A percentile compares a stretch with the other conserved stretches of the same genome.
These are phyloP conservation scores for Scolanthus callimorphus DNA, from an alignment of 92 coral and sea anemone genomes.

Conservation along the genomic window DNA sequence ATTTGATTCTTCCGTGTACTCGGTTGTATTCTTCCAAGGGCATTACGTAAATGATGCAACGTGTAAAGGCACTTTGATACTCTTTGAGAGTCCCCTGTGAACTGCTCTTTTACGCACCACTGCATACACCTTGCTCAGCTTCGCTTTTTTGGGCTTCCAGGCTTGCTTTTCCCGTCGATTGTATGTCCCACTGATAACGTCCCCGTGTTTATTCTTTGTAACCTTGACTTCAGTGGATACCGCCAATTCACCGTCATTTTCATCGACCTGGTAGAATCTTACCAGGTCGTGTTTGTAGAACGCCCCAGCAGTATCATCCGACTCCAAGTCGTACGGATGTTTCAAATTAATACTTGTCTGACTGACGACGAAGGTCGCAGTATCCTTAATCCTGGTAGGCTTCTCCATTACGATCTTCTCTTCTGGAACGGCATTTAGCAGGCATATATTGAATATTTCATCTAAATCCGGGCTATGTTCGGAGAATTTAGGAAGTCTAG, in stretches of 20 bases:
- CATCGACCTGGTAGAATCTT: too few relatives aligned
- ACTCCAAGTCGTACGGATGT: constrained; percentile 33
- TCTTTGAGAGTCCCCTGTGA: constrained; percentile 9
- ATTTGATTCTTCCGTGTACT: too few relatives aligned
- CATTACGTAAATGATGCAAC: too few relatives aligned
- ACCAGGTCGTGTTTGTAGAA: too few relatives aligned
- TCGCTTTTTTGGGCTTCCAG: constrained; percentile 26
- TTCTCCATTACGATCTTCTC: constrained; percentile 10
- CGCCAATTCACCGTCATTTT: too few relatives aligned
- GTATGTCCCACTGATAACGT: too few relatives aligned
- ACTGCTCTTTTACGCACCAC: too few relatives aligned
- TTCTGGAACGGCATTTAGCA: constrained; percentile 22
- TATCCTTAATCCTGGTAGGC: constrained; percentile 21
- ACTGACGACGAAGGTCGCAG: constrained; percentile 32
- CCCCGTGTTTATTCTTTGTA: too few relatives aligned
- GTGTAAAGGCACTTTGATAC: constrained; percentile 6
- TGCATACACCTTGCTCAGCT: constrained; percentile 9
- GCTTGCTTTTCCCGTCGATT: too few relatives aligned
- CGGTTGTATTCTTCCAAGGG: too few relatives aligned
- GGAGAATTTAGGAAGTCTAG: constrained; percentile 25
- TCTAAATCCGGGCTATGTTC: constrained; percentile 13
- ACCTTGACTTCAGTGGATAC: too few relatives aligned
- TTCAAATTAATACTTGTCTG: constrained; percentile 16
- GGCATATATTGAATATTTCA: constrained; percentile 13
- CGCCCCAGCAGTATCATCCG: too few relatives aligned